Conservation (phyloP, 2,113 vertebrate species). For the Dicerorhinus sumatrensis region DNA sequence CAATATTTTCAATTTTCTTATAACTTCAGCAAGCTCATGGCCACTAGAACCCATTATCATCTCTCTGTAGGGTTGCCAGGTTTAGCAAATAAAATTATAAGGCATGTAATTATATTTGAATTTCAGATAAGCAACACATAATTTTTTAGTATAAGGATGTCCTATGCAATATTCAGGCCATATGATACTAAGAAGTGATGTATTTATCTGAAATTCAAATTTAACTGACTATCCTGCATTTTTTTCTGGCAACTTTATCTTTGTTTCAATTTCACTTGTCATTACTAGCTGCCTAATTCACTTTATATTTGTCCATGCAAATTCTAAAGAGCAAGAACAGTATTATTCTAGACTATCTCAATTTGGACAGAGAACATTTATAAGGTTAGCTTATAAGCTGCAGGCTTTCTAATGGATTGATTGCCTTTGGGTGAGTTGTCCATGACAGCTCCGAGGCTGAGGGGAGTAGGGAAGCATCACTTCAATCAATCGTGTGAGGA, state of each 20-base stretch:
- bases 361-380: not conserved
- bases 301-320: not conserved
- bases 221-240: not conserved
- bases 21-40: not conserved
- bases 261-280: not conserved
- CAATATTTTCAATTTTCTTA: not conserved
- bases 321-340: not conserved
- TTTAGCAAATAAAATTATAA: slow-evolving; percentile 34
- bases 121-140: not conserved
- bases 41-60: not conserved
- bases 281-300: not conserved
- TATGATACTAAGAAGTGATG: not conserved
- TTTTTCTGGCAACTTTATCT: not conserved
- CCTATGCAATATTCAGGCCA: not conserved
- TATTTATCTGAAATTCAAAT: slow-evolving; percentile 12
- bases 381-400: not conserved
- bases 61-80: not conserved
- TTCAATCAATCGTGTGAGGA: not conserved
- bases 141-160: not conserved
- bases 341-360: not conserved
- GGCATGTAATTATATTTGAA: not conserved
- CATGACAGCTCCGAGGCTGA: not conserved
- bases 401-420: not conserved
- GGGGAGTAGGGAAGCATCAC: not conserved
- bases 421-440: not conserved